A percentile compares a stretch with the other conserved stretches of the same genome.
phyloP scores from a whole-genome alignment of 2,113 vertebrate genomes.

The Marmota monax region DNA sequence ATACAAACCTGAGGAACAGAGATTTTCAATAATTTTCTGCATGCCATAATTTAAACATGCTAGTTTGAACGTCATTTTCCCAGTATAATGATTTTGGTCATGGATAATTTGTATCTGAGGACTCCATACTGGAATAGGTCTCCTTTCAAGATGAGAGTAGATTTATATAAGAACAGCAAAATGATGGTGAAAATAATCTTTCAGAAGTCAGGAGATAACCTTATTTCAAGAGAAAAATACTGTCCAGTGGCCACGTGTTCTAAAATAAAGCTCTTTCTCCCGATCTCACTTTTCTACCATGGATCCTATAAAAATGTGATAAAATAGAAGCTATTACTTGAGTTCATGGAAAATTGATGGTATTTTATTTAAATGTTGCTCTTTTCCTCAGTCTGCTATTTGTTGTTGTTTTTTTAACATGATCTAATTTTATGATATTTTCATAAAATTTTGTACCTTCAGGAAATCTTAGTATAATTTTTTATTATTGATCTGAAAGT shows the following conservation, averaged over 20 bases:
- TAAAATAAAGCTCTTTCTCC: constrained; percentile 60
- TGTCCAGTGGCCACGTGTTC: neutral
- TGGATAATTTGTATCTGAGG: constrained; percentile 67
- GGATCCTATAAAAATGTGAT: constrained; percentile 68
- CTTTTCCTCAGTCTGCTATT: constrained; percentile 20
- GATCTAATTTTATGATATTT: constrained; percentile 68
- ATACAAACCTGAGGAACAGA: constrained; percentile 16
- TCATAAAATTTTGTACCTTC: constrained; percentile 57
- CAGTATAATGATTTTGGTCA: constrained; percentile 66
- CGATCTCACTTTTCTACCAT: constrained; percentile 20
- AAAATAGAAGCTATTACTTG: constrained; percentile 57
- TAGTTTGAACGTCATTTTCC: constrained; percentile 66
- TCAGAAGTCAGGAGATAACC: constrained; percentile 53
- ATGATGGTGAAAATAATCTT: constrained; percentile 63
- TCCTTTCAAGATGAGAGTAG: constrained; percentile 71
- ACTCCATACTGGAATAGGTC: constrained; percentile 6
- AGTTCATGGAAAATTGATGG: constrained; percentile 70
- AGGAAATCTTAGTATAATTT: constrained; percentile 73
- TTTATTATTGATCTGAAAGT: constrained; percentile 65
- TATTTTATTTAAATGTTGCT: constrained; percentile 73
- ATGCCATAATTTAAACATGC: constrained; percentile 4
- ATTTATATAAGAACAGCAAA: constrained; percentile 62
- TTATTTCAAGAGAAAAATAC: constrained; percentile 46
- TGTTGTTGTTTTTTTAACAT: constrained; percentile 52
- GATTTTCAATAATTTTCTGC: constrained; percentile 54